Base-by-base conservation (phyloP, 2,113 vertebrate species). In the Callospermophilus lateralis region DNA sequence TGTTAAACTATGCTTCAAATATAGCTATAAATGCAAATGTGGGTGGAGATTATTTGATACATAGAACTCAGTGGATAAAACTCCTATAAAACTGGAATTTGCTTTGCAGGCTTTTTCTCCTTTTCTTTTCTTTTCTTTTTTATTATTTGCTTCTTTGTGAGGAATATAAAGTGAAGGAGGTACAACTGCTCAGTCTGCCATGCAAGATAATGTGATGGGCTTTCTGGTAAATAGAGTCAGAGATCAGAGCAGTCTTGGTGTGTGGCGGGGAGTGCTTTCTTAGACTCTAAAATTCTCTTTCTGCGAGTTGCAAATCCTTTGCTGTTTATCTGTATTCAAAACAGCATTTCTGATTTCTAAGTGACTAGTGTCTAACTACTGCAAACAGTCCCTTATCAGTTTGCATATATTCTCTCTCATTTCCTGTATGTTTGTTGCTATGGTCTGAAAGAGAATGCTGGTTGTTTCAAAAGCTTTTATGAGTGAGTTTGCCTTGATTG, bases 401-500 rank as follows among this genome's bases (percentile, higher is more conserved):
- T 87, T 16, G 42, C 63, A 15, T 88, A 20, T 53, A 22, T 77
- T 53, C 42, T 90, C 67, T 77, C 37, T 83, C 32, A 15, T 78
- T 74, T 89, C 20, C 42, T 20, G 24, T 42, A 6, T 26, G 19
- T 84, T n/a, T 83, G 17, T 65, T n/a, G 68, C 28, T 42, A 58
- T 53, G 7, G 13, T 79, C 72, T 84, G 5, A n/a, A 22, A 92
- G 30, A 93, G 28, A 53, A 84, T 74, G 34, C 61, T 83, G 16
- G 17, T 39, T 93, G 16, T 79, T 55, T 73, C 39, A 68, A 73
- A 65, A 73, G 22, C 37, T 48, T 34, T 55, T 79, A 45, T 61
- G 53, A 77, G 20, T 22, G 84, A 90, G 13, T 74, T 89, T 83
- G 20, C 89, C 84, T 90, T 42, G n/a, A 32, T 95, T 73, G 45